These are phyloP conservation scores for Danio choprae DNA, from an alignment of 2,797 vertebrate genomes.

Conservation along the genomic window DNA sequence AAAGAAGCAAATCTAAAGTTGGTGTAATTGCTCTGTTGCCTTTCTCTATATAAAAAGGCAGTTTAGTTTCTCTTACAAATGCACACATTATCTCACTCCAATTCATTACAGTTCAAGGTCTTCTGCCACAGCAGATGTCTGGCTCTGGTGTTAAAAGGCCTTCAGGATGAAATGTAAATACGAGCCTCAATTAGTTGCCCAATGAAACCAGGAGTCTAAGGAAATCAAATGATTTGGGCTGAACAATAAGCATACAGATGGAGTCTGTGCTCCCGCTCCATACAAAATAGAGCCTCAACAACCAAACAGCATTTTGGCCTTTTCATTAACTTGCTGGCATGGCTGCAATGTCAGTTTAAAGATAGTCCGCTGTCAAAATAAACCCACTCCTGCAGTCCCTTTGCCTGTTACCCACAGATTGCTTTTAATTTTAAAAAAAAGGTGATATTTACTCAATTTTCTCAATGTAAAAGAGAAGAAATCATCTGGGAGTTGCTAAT, in stretches of 20 bases:
- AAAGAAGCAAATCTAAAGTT: not conserved
- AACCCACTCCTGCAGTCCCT: conserved; percentile 46
- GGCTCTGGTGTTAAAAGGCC: conserved; percentile 43
- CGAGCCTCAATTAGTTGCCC: conserved; percentile 52
- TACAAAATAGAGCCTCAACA: conserved; percentile 51
- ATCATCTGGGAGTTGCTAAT: conserved; percentile 68
- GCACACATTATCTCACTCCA: conserved; percentile 46
- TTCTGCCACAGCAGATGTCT: conserved; percentile 48
- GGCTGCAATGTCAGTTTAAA: conserved; percentile 48
- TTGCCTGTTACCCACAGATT: conserved; percentile 50
- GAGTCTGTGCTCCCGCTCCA: conserved; percentile 29
- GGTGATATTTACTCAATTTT: conserved; percentile 69
- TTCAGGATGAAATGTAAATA: conserved; percentile 60
- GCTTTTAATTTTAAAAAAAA: conserved; percentile 65
- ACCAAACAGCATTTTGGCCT: conserved; percentile 47
- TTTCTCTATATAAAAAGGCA: conserved; percentile 13
- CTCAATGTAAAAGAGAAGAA: conserved; percentile 60
- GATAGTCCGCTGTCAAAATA: conserved; percentile 56
- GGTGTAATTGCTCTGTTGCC: not conserved
- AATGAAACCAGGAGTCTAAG: conserved; percentile 54
- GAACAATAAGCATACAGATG: conserved; percentile 63
- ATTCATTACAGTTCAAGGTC: conserved; percentile 45
- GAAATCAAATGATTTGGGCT: conserved; percentile 61
- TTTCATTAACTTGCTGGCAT: conserved; percentile 62
- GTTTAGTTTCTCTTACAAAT: conserved; percentile 33